A percentile compares a stretch with the other conserved stretches of the same genome.
phyloP scores from a whole-genome alignment of 2,888 invertebrate species.

The Pyrocoelia pectoralis region DNA sequence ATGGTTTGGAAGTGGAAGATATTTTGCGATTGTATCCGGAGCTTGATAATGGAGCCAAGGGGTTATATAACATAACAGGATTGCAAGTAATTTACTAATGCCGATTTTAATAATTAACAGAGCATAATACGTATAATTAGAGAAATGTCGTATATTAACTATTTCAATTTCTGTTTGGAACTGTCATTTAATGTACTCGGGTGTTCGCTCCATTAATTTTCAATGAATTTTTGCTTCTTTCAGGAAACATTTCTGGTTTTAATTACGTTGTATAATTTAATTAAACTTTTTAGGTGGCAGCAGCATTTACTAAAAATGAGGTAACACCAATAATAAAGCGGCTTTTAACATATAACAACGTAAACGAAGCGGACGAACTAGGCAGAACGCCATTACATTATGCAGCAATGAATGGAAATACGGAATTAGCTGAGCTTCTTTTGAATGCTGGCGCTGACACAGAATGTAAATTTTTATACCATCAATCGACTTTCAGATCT shows the following conservation, averaged over 20 bases:
- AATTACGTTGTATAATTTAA: background rate
- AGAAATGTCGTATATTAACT: too few species aligned
- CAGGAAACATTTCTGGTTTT: background rate
- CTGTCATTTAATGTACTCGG: too few species aligned
- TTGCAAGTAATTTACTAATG: slow-evolving; percentile 36
- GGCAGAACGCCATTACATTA: slow-evolving; percentile 54
- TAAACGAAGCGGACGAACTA: slow-evolving; percentile 46
- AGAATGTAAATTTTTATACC: slow-evolving; percentile 37
- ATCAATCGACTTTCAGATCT: slow-evolving; percentile 24
- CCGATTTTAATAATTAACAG: too few species aligned
- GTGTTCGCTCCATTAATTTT: background rate
- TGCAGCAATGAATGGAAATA: slow-evolving; percentile 50
- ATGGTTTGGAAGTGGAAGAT: slow-evolving; percentile 26
- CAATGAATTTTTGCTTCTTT: background rate
- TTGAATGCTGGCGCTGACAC: slow-evolving; percentile 39
- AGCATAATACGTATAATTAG: too few species aligned
- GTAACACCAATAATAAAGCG: slow-evolving; percentile 30
- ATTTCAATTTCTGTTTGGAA: too few species aligned
- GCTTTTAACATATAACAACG: slow-evolving; percentile 27
- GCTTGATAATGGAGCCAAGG: slow-evolving; percentile 36
- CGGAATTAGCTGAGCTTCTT: slow-evolving; percentile 42
- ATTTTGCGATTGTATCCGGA: slow-evolving; percentile 38
- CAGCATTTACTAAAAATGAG: slow-evolving; percentile 38
- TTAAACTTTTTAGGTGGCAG: slow-evolving; percentile 33
- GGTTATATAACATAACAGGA: slow-evolving; percentile 39